These are phyloP conservation scores for Echiichthys vipera DNA, from an alignment of 2,797 vertebrate genomes.

Conservation along the genomic window DNA sequence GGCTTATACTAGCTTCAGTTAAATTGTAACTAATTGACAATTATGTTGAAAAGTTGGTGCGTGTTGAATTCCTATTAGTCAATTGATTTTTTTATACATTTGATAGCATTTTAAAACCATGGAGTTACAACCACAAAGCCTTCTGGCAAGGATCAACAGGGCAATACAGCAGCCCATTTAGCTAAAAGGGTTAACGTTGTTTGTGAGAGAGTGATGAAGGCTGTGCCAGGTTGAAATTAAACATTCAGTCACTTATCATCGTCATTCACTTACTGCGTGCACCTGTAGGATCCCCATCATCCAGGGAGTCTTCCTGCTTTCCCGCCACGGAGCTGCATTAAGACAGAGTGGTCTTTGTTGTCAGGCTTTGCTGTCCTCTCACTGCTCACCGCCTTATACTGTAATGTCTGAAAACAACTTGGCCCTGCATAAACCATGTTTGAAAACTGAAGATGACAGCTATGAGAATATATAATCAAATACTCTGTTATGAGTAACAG, in stretches of 20 bases:
- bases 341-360: conserved; percentile 77
- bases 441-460: conserved; percentile 39
- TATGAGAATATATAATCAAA: conserved; percentile 16
- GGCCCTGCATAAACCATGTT: conserved; percentile 30
- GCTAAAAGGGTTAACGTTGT: conserved; percentile 49
- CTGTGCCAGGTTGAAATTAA: conserved; percentile 65
- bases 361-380: conserved; percentile 27
- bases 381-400: conserved; percentile 40
- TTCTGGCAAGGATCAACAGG: conserved; percentile 1
- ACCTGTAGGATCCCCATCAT: conserved; percentile 74
- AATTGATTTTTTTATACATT: neutral
- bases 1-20: neutral
- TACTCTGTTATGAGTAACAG: neutral
- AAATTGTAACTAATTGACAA: neutral
- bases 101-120: neutral
- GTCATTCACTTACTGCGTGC: conserved; percentile 77
- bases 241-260: conserved; percentile 75
- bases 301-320: conserved; percentile 66
- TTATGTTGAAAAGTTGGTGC: neutral
- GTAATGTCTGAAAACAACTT: conserved; percentile 63
- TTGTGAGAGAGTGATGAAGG: conserved; percentile 57
- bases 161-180: conserved; percentile 8
- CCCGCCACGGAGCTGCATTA: conserved; percentile 30
- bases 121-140: neutral
- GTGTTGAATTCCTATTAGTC: neutral